Evolutionary conservation across 2,113 vertebrate genomes (phyloP).

Genomic region (Paramisgurnus dabryanus): DNA sequence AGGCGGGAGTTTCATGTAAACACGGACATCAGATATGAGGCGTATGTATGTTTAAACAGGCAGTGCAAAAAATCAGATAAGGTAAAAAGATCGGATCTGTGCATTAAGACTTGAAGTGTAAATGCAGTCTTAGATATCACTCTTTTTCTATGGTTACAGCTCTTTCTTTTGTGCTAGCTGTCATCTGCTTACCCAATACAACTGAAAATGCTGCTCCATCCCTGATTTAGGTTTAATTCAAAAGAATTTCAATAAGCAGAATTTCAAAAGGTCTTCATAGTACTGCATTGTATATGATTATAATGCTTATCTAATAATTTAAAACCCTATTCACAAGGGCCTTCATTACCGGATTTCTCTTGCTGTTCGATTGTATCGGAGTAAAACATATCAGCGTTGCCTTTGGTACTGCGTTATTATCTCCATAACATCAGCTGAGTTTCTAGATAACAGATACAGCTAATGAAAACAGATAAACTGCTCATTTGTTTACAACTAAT

Average conservation of each 20-base stretch:
- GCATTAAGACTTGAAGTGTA: too few species aligned
- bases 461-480: slow-evolving; percentile 19
- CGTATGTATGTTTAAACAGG: too few species aligned
- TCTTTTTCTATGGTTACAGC: background rate
- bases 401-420: slow-evolving; percentile 7
- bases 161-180: background rate
- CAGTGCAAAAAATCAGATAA: too few species aligned
- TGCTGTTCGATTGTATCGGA: background rate
- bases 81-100: too few species aligned
- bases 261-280: background rate
- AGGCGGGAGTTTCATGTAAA: too few species aligned
- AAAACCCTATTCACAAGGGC: slow-evolving; percentile 3
- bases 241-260: background rate
- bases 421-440: background rate
- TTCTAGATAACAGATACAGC: slow-evolving; percentile 14
- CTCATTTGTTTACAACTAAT: slow-evolving; percentile 19
- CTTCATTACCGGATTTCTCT: slow-evolving; percentile 12
- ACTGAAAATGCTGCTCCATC: background rate
- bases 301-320: slow-evolving; percentile 4
- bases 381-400: background rate
- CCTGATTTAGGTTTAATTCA: background rate
- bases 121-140: background rate
- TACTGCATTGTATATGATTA: background rate
- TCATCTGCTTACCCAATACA: background rate
- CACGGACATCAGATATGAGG: too few species aligned